Evolutionary conservation across 2,797 vertebrate genomes (phyloP).

Genomic region (Crocodylus rhombifer): DNA sequence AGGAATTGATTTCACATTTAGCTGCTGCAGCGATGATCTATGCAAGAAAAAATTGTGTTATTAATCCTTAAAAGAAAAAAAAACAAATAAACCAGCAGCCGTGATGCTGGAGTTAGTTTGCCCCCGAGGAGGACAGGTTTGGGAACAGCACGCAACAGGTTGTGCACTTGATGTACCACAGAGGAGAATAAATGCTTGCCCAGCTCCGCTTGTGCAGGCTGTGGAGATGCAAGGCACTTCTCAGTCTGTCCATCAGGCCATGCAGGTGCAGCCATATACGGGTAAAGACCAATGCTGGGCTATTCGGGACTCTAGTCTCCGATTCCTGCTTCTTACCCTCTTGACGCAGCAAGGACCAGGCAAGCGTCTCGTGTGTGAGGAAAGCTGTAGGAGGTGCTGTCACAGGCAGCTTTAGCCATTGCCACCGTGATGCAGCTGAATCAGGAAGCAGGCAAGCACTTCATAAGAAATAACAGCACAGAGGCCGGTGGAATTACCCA

Average conservation of each 20-base stretch:
- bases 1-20: conserved; percentile 76
- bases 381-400: not conserved
- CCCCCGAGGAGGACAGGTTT: not conserved
- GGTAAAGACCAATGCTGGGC: not conserved
- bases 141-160: not conserved
- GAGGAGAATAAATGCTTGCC: not conserved
- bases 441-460: rapidly evolving
- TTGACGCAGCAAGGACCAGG: not conserved
- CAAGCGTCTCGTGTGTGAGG: not conserved
- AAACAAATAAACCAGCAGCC: not conserved
- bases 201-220: not conserved
- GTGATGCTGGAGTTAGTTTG: not conserved
- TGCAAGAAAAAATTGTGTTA: conserved; percentile 72
- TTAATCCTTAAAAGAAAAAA: conserved; percentile 62
- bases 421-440: not conserved
- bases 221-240: not conserved
- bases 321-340: not conserved
- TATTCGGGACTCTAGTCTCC: not conserved
- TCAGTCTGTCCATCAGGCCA: rapidly evolving
- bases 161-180: not conserved
- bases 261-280: rapidly evolving
- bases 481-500: not conserved
- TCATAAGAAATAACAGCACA: not conserved
- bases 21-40: conserved; percentile 76
- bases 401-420: too few species aligned